Evolutionary conservation across 2,888 invertebrate species (phyloP).

Genomic region (Nomada hirtipes): DNA sequence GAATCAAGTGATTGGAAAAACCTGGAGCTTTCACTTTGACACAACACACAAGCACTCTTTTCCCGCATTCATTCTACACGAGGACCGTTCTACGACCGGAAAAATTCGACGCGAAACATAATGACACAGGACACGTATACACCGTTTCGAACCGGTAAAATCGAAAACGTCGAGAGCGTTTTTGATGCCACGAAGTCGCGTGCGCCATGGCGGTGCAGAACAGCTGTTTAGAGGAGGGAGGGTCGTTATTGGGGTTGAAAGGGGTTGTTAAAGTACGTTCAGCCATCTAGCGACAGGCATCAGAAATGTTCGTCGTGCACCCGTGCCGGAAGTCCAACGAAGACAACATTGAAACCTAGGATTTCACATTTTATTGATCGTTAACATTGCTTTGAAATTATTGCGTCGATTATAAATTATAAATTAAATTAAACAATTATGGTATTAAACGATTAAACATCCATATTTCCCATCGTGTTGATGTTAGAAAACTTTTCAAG

Average conservation of each 20-base stretch:
- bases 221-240: slow-evolving; percentile 65
- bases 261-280: slow-evolving; percentile 16
- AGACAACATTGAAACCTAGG: slow-evolving; percentile 29
- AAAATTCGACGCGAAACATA: slow-evolving; percentile 49
- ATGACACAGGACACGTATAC: slow-evolving; percentile 52
- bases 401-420: background rate
- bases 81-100: slow-evolving; percentile 49
- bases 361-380: slow-evolving; percentile 15
- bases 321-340: background rate
- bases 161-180: slow-evolving; percentile 52
- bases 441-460: background rate
- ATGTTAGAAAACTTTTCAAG: background rate
- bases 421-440: background rate
- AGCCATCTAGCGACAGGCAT: slow-evolving; percentile 50
- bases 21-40: slow-evolving; percentile 44
- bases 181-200: slow-evolving; percentile 67
- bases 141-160: slow-evolving; percentile 50
- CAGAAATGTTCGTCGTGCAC: background rate
- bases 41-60: slow-evolving; percentile 46
- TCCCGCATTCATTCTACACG: slow-evolving; percentile 34
- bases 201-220: slow-evolving; percentile 71
- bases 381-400: background rate
- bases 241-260: slow-evolving; percentile 46
- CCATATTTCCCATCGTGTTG: background rate
- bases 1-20: slow-evolving; percentile 9